Conservation (phyloP, 2,888 invertebrate species). For the Cantharis rustica region DNA sequence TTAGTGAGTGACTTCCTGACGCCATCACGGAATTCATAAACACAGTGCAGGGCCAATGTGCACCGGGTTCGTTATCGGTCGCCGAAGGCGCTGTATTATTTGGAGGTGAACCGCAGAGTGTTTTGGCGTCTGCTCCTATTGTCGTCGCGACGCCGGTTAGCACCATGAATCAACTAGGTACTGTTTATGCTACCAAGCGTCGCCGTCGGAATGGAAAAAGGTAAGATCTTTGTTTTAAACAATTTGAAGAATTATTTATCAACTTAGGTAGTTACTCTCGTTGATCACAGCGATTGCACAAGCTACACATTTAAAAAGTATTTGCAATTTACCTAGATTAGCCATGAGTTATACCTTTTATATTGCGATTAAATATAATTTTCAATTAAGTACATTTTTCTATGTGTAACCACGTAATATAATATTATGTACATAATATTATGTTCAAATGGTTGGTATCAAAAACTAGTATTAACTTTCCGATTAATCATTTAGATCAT, state of each 20-base stretch:
- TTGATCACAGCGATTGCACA: not conserved
- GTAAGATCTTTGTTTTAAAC: conserved; percentile 61
- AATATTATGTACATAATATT: too few species aligned
- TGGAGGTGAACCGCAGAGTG: conserved; percentile 49
- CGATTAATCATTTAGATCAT: too few species aligned
- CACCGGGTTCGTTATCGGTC: conserved; percentile 44
- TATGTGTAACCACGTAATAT: not conserved
- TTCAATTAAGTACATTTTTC: not conserved
- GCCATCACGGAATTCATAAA: conserved; percentile 52
- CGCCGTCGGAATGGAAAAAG: conserved; percentile 95
- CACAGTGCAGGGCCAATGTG: conserved; percentile 53
- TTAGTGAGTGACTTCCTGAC: conserved; percentile 31
- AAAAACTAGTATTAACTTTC: not conserved
- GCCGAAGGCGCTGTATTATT: conserved; percentile 46
- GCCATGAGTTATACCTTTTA: too few species aligned
- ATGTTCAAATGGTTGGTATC: not conserved
- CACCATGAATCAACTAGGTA: conserved; percentile 88
- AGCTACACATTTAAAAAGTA: not conserved
- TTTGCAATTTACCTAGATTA: not conserved
- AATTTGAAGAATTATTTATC: not conserved
- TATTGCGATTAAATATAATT: not conserved
- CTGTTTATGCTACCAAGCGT: conserved; percentile 96
- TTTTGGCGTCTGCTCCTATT: conserved; percentile 45
- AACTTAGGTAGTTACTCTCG: not conserved
- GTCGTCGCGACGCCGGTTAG: conserved; percentile 48